Base-by-base conservation (phyloP, 2,888 invertebrate genomes). In the Drosophila flavopinicola region DNA sequence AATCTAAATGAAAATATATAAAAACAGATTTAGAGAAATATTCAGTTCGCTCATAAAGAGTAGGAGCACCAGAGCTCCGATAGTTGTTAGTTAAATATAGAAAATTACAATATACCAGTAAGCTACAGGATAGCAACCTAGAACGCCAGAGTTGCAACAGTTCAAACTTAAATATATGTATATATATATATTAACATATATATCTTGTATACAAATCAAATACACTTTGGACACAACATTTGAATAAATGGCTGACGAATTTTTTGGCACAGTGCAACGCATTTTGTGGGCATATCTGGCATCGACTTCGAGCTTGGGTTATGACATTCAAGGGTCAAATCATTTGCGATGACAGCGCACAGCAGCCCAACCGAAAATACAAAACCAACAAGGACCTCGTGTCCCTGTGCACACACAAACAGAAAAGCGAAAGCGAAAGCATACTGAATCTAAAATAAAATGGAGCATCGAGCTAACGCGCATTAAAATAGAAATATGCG, bases 251-350 rank as follows among this genome's bases (percentile, higher is more conserved):
- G 20, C 20, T 20, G 20, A 3, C 20, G 4, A 20, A 20, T 4
- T 20, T 37, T 49, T 49, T 20, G 13, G n/a, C 6, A n/a, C 30
- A 64, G 49, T 32, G 65, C 23, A 37, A 27, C 32, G n/a, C 10
- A 29, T 24, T 38, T 44, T 0, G 11, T 30, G 24, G 23, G 27
- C 7, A 11, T 32, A 41, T 30, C 38, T 39, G 29, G 38, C 27
- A 15, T 2, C 32, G 11, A 30, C 35, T 7, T 33, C 29, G 42
- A 32, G 53, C 23, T 42, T 42, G 66, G 48, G 66, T 52, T 59
- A 58, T 70, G 75, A 78, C 79, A 75, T 75, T 75, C 79, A 75
- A 66, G 76, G 72, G 79, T 75, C 79, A 75, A 63, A 54, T 78
- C 56, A 63, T 65, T 73, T 75, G 51, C 35, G 64, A 32, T 37